Evolutionary conservation across 2,797 vertebrate species (phyloP), one percentile per base, ranked within the genome.

Genomic region (Perodicticus potto): DNA sequence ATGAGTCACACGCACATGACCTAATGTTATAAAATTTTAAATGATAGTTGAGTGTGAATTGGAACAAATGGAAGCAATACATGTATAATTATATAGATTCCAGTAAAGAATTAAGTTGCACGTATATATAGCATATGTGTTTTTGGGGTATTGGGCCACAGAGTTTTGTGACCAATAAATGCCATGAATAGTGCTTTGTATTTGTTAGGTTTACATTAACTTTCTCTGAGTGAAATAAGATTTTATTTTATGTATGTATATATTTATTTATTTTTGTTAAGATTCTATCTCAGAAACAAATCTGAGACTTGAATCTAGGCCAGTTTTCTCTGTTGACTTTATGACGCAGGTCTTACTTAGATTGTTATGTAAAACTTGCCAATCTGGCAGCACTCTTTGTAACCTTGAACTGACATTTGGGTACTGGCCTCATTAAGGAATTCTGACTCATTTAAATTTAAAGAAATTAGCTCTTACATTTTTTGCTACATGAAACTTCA

Each of bases 381-480:
- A 57, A 3, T 77, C 69, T 95, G 55, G 29, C 22, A 72, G 29
- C 27, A 49, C 3, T 1, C 1, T 70, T 34, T 67, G 69, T 78
- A 89, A 77, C 81, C 59, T 65, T 89, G 59, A 90, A 55, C 13
- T 49, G 67, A 80, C 53, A 81, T 81, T 86, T 87, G 32, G 23
- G 7, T 40, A 27, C 76, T 90, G 37, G 49, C 70, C 57, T 80
- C 45, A 40, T 89, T 45, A 77, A 88, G 86, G 19, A 88, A 65
- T 94, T 77, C 40, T 40, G 5, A 72, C 61, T 86, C 65, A 65
- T 94, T 87, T 93, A n/a, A 8, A 74, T 55, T n/a, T 74, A 84
- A 92, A 84, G 25, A 90, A 94, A 81, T 78, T 32, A 82, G 13
- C 32, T 34, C 9, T 92, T 80, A 25, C 4, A 10, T 61, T 67